phyloP scores from a whole-genome alignment of 2,113 vertebrate species.

The Dasyornis broadbenti region DNA sequence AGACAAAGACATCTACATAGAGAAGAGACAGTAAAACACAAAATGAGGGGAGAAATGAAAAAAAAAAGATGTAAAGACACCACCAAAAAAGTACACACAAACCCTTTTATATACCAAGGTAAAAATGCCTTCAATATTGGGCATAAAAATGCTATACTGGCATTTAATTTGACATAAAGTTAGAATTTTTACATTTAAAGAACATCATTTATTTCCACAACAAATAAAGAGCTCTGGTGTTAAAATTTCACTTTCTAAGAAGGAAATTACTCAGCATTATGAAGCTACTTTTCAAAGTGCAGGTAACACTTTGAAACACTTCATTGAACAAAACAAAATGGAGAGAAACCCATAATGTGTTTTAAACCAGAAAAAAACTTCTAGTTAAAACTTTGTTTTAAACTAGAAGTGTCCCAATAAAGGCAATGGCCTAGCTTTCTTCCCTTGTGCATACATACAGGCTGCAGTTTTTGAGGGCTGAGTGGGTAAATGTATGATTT shows the following conservation, averaged over 20 bases:
- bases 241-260: neutral
- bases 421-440: neutral
- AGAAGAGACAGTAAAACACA: neutral
- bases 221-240: neutral
- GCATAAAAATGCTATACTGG: neutral
- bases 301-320: neutral
- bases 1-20: neutral
- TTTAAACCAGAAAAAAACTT: too few relatives aligned
- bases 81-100: neutral
- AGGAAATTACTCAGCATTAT: neutral
- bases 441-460: neutral
- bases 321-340: neutral
- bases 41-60: neutral
- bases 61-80: neutral
- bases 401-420: neutral
- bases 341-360: neutral
- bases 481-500: neutral
- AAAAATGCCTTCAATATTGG: neutral
- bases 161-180: neutral
- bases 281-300: neutral
- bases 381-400: too few relatives aligned
- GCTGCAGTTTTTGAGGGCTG: neutral
- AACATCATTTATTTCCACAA: neutral
- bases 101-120: neutral
- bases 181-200: neutral